Conservation (phyloP, 2,797 vertebrate species). For the Rhinophrynus dorsalis region DNA sequence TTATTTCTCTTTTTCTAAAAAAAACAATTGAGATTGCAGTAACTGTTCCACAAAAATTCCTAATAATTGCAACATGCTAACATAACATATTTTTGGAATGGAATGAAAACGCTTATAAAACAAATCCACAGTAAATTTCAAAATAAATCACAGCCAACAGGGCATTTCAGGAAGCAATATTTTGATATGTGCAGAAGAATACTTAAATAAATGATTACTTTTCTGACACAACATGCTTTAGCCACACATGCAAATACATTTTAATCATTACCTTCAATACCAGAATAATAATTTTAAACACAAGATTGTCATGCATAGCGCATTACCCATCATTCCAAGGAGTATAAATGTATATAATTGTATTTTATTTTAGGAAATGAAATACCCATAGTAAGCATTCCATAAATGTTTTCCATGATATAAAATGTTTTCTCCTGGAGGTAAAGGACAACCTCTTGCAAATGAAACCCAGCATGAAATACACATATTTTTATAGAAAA, state of each 20-base stretch:
- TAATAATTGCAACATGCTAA: constrained; percentile 19
- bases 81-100: constrained; percentile 7
- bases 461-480: background rate
- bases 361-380: background rate
- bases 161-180: too few species aligned
- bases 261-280: constrained; percentile 64
- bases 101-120: constrained; percentile 3
- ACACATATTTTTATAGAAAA: background rate
- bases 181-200: too few species aligned
- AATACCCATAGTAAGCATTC: too few species aligned
- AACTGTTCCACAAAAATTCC: too few species aligned
- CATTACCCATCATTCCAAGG: constrained; percentile 67
- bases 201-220: constrained; percentile 67
- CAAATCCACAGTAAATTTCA: too few species aligned
- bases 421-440: too few species aligned
- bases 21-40: too few species aligned
- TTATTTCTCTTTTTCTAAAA: too few species aligned
- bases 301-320: constrained; percentile 70
- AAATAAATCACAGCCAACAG: too few species aligned
- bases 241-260: constrained; percentile 76
- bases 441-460: background rate
- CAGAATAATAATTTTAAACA: constrained; percentile 68
- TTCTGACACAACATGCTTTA: constrained; percentile 78
- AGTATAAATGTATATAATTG: background rate
- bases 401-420: too few species aligned